Base-by-base conservation (phyloP, 2,888 invertebrate genomes). In the Dione vanillae region DNA sequence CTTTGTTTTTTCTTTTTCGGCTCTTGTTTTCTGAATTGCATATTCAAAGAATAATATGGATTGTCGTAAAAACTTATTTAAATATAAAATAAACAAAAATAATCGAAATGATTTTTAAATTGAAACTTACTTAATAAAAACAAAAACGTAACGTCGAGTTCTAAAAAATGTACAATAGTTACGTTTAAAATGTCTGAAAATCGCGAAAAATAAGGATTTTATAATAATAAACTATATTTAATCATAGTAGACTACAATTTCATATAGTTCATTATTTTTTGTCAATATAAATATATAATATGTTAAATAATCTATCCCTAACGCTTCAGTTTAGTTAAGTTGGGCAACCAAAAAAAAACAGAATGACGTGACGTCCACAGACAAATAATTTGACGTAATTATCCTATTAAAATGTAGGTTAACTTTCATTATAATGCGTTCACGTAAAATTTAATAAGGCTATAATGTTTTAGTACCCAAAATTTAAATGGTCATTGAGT, bases 1-100 rank as follows among this genome's bases (percentile, higher is more conserved):
- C 76, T 78, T 80, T 81, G 83, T 86, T 85, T 83, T 85, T 88
- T 89, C 86, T 85, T 5, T 83, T 83, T 77, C 76, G 81, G 78
- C 83, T 86, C 84, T 82, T 76, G 76, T 78, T 84, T 84, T 81
- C 75, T 52, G 65, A 76, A 67, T 67, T 72, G 51, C 27, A 49
- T 45, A 20, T 49, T 49, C 69, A 62, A 68, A 67, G 68, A 56
- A 62, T 70, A 62, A 45, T 54, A 66, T 69, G 67, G 72, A 75
- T 69, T 66, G 47, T 47, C 49, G 56, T 16, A 14, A 59, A 45
- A 47, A 20, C 19, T 47, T 51, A 51, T 37, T n/a, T 40, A n/a
- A 35, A 35, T 14, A 41, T 10, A 27, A 43, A 51, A 14, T 14
- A 47, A 56, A 47, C 3, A 11, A 11, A 20, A 49, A n/a, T n/a